Conservation (phyloP, 2,797 vertebrate species). For the Acanthis flammea region DNA sequence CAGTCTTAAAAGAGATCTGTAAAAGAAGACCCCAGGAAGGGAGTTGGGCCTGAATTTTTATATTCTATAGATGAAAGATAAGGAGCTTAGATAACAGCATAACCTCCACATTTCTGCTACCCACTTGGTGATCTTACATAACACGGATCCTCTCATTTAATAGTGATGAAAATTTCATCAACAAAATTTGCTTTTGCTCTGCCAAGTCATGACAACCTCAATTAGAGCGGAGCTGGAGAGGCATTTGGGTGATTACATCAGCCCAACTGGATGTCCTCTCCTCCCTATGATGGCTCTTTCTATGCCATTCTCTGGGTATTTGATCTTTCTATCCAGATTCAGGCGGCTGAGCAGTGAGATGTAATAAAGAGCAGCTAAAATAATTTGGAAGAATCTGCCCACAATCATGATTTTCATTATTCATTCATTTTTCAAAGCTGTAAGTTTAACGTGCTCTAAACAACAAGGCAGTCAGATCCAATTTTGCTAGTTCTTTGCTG, state of each 20-base stretch:
- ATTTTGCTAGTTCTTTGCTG: not conserved
- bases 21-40: not conserved
- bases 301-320: constrained; percentile 22
- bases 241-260: constrained; percentile 45
- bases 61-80: not conserved
- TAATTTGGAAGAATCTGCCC: constrained; percentile 17
- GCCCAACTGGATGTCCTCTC: constrained; percentile 11
- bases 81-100: not conserved
- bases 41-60: not conserved
- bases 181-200: constrained; percentile 52
- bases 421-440: constrained; percentile 31
- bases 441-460: constrained; percentile 41
- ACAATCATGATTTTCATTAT: constrained; percentile 42
- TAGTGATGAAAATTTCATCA: constrained; percentile 49
- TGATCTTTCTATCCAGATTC: constrained; percentile 21
- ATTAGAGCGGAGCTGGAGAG: constrained; percentile 12
- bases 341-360: not conserved
- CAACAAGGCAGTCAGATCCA: constrained; percentile 1
- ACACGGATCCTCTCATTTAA: constrained; percentile 25
- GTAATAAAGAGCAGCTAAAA: constrained; percentile 23
- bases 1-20: not conserved
- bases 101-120: not conserved
- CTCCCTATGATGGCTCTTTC: constrained; percentile 38
- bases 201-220: constrained; percentile 59
- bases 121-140: not conserved